A percentile compares a stretch with the other conserved stretches of the same genome.
These are phyloP conservation scores for Parasteatoda tepidariorum DNA, from an alignment of 1,140 invertebrate genomes.

Conservation along the genomic window DNA sequence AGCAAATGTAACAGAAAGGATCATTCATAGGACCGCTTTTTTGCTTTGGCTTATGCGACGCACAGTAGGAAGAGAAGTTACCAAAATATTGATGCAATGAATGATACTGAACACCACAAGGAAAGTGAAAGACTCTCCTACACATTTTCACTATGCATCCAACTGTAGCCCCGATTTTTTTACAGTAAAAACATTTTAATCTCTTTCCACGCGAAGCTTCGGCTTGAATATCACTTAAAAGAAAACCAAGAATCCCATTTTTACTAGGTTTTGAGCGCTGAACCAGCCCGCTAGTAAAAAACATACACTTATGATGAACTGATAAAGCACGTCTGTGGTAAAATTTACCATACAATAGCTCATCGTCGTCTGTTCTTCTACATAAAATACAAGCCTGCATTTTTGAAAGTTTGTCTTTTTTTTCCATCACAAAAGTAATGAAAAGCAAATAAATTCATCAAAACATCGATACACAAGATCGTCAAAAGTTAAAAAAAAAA, in stretches of 20 bases:
- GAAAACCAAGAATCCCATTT: not conserved
- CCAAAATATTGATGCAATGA: not conserved
- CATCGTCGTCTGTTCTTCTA: not conserved
- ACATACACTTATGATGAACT: not conserved
- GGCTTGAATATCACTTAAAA: not conserved
- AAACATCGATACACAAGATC: no score
- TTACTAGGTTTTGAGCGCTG: not conserved
- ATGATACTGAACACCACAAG: not conserved
- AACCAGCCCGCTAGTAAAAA: not conserved
- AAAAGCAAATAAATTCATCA: no score
- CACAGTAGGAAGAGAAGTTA: constrained; percentile 71
- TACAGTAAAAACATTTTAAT: not conserved
- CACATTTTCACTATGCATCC: not conserved
- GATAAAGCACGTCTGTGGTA: not conserved
- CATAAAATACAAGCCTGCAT: not conserved
- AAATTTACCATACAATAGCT: not conserved
- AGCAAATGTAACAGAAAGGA: constrained; percentile 73
- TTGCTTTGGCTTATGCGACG: constrained; percentile 73
- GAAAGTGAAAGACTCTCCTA: not conserved
- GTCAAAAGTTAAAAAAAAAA: no score
- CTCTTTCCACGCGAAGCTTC: not conserved
- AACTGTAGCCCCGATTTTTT: not conserved
- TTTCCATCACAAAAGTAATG: no score
- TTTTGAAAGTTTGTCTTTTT: no score
- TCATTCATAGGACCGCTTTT: constrained; percentile 64